Evolutionary conservation across 2,888 invertebrate genomes (phyloP).

Genomic region (Neoascia interrupta): DNA sequence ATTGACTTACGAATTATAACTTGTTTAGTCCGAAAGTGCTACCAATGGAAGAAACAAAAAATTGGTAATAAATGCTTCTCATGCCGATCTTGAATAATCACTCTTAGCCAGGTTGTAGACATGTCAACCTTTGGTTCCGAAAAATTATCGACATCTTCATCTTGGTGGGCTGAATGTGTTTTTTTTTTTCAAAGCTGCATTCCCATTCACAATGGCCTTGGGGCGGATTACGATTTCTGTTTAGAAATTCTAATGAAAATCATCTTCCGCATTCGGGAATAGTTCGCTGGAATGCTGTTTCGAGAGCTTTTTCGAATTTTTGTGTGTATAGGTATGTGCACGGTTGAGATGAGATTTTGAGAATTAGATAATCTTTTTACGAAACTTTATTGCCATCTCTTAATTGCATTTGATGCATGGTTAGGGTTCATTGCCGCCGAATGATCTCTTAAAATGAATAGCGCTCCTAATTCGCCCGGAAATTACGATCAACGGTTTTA

Average conservation of each 20-base stretch:
- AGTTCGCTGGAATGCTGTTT: background rate
- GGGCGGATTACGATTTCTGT: conserved; percentile 1
- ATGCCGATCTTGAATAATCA: background rate
- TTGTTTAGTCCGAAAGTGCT: too few species aligned
- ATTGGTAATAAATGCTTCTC: conserved; percentile 1
- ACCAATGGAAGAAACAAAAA: too few species aligned
- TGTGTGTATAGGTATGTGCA: background rate
- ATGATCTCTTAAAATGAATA: conserved; percentile 3
- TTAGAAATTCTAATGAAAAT: conserved; percentile 19
- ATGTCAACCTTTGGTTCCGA: conserved; percentile 2
- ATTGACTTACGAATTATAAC: too few species aligned
- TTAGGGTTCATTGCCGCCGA: conserved; percentile 12
- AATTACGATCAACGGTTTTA: conserved; percentile 2
- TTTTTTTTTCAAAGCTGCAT: conserved; percentile 7
- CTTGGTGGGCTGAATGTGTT: background rate
- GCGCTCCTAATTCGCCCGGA: too few species aligned
- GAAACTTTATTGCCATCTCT: background rate
- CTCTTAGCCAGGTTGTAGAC: background rate
- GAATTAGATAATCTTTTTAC: too few species aligned
- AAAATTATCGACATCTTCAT: too few species aligned
- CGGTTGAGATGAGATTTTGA: background rate
- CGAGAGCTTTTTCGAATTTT: background rate
- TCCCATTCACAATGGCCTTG: conserved; percentile 11
- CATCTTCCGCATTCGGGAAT: conserved; percentile 21
- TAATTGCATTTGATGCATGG: conserved; percentile 15